These are phyloP conservation scores for Monomorium pharaonis DNA, from an alignment of 1,140 invertebrate genomes.

Conservation along the genomic window DNA sequence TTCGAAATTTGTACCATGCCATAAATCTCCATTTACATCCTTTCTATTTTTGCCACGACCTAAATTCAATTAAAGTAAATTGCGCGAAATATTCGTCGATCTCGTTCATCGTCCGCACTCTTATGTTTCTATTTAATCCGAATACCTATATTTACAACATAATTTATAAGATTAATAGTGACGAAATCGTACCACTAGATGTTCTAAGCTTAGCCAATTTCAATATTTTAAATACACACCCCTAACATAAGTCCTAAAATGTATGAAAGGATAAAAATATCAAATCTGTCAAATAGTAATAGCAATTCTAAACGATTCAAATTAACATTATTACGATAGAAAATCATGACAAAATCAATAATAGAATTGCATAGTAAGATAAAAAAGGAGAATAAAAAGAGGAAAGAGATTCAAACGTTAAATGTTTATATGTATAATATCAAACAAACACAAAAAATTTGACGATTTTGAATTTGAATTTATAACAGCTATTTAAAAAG, in stretches of 20 bases:
- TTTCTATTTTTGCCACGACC: slow-evolving; percentile 61
- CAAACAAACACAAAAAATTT: neutral
- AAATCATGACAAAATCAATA: neutral
- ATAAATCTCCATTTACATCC: slow-evolving; percentile 47
- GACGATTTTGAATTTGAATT: neutral
- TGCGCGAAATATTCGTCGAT: slow-evolving; percentile 24
- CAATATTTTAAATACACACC: neutral
- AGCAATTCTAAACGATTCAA: neutral
- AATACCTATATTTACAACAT: slow-evolving; percentile 29
- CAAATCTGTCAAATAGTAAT: neutral
- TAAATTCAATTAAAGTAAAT: slow-evolving; percentile 48
- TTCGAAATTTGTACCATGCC: slow-evolving; percentile 18
- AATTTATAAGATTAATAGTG: slow-evolving; percentile 53
- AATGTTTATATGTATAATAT: neutral
- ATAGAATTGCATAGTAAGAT: neutral
- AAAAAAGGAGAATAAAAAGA: neutral
- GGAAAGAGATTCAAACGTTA: neutral
- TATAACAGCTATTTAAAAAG: neutral
- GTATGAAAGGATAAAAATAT: neutral
- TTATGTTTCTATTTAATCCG: slow-evolving; percentile 35
- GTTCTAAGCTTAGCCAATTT: neutral
- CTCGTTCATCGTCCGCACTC: slow-evolving; percentile 1
- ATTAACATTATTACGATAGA: neutral
- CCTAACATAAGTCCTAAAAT: slow-evolving; percentile 20
- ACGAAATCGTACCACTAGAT: slow-evolving; percentile 8